Base-by-base conservation (phyloP, 2,888 invertebrate genomes). In the Lucinisca nassula region DNA sequence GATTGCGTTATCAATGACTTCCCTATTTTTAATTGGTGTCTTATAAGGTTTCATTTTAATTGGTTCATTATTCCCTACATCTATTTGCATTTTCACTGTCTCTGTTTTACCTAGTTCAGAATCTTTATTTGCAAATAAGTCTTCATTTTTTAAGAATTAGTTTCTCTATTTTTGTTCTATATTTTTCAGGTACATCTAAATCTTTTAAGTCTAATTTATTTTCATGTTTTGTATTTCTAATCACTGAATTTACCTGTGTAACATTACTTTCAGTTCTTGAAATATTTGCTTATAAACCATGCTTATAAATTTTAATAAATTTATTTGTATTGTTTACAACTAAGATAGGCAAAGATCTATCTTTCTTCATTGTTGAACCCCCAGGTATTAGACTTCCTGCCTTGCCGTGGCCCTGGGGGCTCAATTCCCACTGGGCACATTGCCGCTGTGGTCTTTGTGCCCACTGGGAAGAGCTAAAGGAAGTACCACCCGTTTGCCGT, bases 81-180 rank as follows among this genome's bases (percentile, higher is more conserved):
- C 61, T 14, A 84, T 84, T 49, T 61, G 35, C 74, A 81, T 73
- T 40, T 45, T 27, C 6, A 78, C 77, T 21, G 82, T 83, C 38
- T 78, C 78, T 32, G 82, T 83, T 37, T 83, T 77, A 24, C 77
- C 32, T 24, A 83, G 24, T 37, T 83, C 55, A 30, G 82, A 37
- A 35, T 83, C 82, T 24, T n/a, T 77, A 21, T 55, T 77, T 14
- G 82, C 82, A 83, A 77, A 83, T 32, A 83, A 51, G 40, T 83
- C 82, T 24, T 27, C 32, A 38, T 82, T 82, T 38, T 37, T 24
- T 27, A 27, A 30, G 14, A 27, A 55, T 38, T 27, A 82, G 24
- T 30, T 38, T 45, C 10, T 30, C 58, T 37, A 72, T n/a, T 2
- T 55, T 35, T 27, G 35, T 21, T 30, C 72, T 37, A 37, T 35